These are phyloP conservation scores for Limenitis camilla DNA, from an alignment of 2,888 invertebrate species.

Conservation along the genomic window DNA sequence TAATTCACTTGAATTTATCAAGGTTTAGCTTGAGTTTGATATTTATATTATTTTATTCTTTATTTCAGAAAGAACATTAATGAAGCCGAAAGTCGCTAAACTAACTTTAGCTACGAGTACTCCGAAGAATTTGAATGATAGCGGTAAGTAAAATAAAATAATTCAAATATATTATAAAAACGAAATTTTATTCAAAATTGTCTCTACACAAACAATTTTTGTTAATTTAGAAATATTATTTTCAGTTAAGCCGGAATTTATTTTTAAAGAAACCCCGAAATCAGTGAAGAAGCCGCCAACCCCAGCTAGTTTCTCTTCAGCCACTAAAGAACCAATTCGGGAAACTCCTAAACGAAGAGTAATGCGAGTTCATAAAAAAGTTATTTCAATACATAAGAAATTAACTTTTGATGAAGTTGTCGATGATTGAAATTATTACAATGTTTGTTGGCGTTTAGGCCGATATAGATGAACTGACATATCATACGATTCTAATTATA, in stretches of 20 bases:
- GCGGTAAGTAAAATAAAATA: too few relatives aligned
- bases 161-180: too few relatives aligned
- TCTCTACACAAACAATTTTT: too few relatives aligned
- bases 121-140: background rate
- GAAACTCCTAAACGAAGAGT: constrained; percentile 4
- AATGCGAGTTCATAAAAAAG: constrained; percentile 1
- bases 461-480: too few relatives aligned
- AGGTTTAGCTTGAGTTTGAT: background rate
- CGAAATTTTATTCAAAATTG: too few relatives aligned
- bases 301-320: constrained; percentile 1
- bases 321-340: background rate
- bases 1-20: too few relatives aligned
- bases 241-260: background rate
- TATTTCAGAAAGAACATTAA: background rate
- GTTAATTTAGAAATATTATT: background rate
- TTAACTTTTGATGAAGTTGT: constrained; percentile 16
- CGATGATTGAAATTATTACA: background rate
- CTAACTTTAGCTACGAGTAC: background rate
- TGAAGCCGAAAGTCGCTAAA: background rate
- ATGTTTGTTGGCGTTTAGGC: too few relatives aligned
- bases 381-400: background rate
- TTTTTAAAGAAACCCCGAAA: background rate
- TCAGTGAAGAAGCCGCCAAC: background rate
- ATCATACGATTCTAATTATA: too few relatives aligned
- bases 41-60: background rate